phyloP scores from a whole-genome alignment of 2,797 vertebrate species.

The Mionectes olivaceus region DNA sequence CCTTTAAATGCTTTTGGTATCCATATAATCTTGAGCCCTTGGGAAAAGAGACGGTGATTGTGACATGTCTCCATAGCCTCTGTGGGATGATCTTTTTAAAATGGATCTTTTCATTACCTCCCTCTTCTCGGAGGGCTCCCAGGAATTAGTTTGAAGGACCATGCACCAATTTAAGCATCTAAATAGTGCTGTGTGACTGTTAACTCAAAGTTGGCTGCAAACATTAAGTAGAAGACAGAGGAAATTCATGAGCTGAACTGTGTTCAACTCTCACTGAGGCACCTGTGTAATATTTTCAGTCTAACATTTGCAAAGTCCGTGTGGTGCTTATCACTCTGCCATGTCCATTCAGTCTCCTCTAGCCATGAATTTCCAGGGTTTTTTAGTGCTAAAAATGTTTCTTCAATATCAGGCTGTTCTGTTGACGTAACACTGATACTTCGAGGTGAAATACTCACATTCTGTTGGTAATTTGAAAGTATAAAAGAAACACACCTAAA shows the following conservation, averaged over 20 bases:
- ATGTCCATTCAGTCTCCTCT: not conserved
- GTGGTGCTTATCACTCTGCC: not conserved
- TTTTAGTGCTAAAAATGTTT: not conserved
- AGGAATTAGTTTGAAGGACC: not conserved
- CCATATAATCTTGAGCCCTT: not conserved
- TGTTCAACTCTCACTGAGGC: not conserved
- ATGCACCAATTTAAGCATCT: not conserved
- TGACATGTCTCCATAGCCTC: not conserved
- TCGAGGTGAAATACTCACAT: not conserved
- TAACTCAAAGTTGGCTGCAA: not conserved
- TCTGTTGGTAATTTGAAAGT: constrained; percentile 1
- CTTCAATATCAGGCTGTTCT: not conserved
- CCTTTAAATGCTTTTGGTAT: not conserved
- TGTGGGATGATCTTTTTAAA: not conserved
- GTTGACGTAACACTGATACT: not conserved
- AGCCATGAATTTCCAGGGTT: not conserved
- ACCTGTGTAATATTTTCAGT: not conserved
- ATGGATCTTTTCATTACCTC: not conserved
- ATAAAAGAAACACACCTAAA: constrained; percentile 16
- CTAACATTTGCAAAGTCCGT: not conserved
- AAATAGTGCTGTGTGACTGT: not conserved
- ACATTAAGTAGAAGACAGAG: not conserved
- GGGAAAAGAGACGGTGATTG: not conserved
- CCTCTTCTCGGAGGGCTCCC: not conserved
- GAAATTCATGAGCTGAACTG: not conserved